Base-by-base conservation (phyloP, 2,797 vertebrate species). In the Cheirogaleus major region DNA sequence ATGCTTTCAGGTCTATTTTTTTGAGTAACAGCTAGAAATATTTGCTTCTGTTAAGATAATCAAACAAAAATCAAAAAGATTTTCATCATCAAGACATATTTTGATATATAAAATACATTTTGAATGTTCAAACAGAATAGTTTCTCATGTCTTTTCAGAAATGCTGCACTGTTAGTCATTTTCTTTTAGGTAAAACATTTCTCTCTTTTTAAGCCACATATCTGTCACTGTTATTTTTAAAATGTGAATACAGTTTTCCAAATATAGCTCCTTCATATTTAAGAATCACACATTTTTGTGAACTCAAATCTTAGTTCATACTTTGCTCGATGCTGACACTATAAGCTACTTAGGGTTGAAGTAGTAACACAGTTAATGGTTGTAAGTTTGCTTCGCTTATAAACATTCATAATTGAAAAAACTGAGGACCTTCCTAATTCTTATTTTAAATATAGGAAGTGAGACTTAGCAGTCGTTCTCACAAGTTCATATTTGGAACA, bases 151-250 rank as follows among this genome's bases (percentile, higher is more conserved):
- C 25, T 92, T 89, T 96, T 79, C 61, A 41, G 41, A 79, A 83
- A 61, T 76, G 4, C 11, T 78, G 2, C 12, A 52, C 43, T 73
- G 15, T 50, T 70, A 78, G 52, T 67, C 59, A 72, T 84, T 84
- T 87, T 72, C 22, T 81, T 95, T 89, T 67, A 78, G 27, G 52
- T 83, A 48, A 45, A 70, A 75, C 80, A 69, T 35, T 65, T 89
- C 89, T 38, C 12, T 48, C 12, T 43, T 85, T 91, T 86, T 35
- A 50, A 73, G 32, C 27, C 89, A 22, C 20, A 7, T 52, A 35
- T 67, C 25, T 80, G 61, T 41, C 61, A 95, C 1, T 57, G n/a
- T 75, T 94, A 80, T 61, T 95, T 91, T 91, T 10, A 35, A 94
- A 82, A 89, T 75, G 10, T 25, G 45, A 85, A 48, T 59, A 61